Base-by-base conservation (phyloP, 2,113 vertebrate genomes). In the Ovis canadensis region DNA sequence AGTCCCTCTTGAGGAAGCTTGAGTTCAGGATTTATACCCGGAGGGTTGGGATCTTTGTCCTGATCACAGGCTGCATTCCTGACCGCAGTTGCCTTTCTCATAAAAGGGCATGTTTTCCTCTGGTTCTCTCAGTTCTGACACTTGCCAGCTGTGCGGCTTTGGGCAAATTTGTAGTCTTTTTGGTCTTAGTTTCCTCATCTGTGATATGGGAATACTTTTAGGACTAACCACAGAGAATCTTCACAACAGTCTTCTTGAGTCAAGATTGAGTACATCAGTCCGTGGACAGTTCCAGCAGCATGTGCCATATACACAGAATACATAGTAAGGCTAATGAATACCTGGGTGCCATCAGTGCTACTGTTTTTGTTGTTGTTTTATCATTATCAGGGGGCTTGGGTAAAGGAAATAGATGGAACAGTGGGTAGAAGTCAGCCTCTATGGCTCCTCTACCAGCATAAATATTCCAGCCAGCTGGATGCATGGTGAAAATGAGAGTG, bases 391-490 rank as follows among this genome's bases (percentile, higher is more conserved):
- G 43, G 36, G 33, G 3, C 36, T 77, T 77, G 27, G n/a, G 29
- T 59, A 95, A 94, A 59, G 33, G 64, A 91, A 81, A 81, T 64
- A 88, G 93, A 43, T 45, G 71, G 80, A 74, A 90, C 95, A 85
- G 90, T 84, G 40, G 27, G 27, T 88, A 84, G 94, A 83, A 92
- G 29, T 29, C 13, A 84, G 84, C 11, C 55, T 5, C 62, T 15
- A 3, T 45, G 40, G 48, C 67, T 95, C 27, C 43, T 88, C 57
- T 91, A 45, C 21, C 54, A 87, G 43, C 59, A 3, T 86, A 90
- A 54, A 80, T 45, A 67, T 80, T 95, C 50, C 45, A 23, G 50
- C 82, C 40, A 36, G 50, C n/a, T 67, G 59, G 71, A n/a, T 86
- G 54, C 33, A 3, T 85, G n/a, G 71, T 74, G 8, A 88, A 97